Conservation (phyloP, 2,113 vertebrate genomes). For the Cephalopholis sonnerati region DNA sequence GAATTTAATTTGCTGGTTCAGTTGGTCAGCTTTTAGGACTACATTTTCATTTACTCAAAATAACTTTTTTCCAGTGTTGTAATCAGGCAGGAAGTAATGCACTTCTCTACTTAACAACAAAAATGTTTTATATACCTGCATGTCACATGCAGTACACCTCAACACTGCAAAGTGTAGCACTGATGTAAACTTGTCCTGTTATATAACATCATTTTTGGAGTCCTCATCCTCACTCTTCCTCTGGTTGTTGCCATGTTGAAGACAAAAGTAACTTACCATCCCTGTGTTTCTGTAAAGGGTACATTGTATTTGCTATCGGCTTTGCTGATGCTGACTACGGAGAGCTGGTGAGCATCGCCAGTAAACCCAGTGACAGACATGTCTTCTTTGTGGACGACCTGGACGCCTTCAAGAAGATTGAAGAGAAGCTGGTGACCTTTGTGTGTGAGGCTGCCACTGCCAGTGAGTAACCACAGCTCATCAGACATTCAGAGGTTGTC, state of each 20-base stretch:
- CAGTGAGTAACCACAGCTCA: conserved; percentile 85
- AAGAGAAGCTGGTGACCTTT: conserved; percentile 97
- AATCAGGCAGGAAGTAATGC: too few species aligned
- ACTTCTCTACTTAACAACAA: too few species aligned
- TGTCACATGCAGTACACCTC: too few species aligned
- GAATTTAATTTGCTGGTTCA: neutral
- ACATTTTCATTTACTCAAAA: too few species aligned
- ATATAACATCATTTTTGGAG: too few species aligned
- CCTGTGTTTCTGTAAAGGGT: conserved; percentile 81
- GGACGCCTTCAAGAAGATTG: conserved; percentile 96
- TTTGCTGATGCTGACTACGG: conserved; percentile 97
- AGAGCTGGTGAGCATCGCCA: conserved; percentile 95
- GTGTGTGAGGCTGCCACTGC: conserved; percentile 97
- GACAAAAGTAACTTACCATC: too few species aligned
- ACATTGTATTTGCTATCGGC: conserved; percentile 95
- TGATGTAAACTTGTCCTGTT: too few species aligned
- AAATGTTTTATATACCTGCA: too few species aligned
- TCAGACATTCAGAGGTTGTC: too few species aligned
- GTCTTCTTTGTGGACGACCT: conserved; percentile 99
- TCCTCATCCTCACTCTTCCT: neutral
- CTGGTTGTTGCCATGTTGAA: too few species aligned
- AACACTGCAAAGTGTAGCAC: too few species aligned
- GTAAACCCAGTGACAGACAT: conserved; percentile 93
- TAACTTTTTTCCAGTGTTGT: too few species aligned
- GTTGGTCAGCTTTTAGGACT: neutral